These are phyloP conservation scores for Nephila pilipes DNA, from an alignment of 1,140 invertebrate species.

Conservation along the genomic window DNA sequence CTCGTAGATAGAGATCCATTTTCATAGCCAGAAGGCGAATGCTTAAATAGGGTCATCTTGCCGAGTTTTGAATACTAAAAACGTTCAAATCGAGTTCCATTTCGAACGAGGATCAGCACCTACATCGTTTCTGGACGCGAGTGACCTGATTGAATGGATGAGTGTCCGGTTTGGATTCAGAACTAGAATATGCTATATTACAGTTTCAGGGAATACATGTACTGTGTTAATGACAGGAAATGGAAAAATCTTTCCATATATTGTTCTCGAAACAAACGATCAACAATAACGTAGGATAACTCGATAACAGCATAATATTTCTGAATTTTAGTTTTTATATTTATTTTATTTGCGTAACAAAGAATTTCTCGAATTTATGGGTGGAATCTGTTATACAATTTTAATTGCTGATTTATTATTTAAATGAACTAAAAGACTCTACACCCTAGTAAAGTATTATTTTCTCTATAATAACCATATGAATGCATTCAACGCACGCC, in stretches of 20 bases:
- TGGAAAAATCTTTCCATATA: not conserved
- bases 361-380: not conserved
- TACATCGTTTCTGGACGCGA: conserved; percentile 29
- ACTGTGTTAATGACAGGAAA: conserved; percentile 49
- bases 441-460: not conserved
- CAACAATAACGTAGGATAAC: not conserved
- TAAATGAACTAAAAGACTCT: not conserved
- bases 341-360: not conserved
- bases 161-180: conserved; percentile 34
- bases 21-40: conserved; percentile 36
- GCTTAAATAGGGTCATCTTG: conserved; percentile 62
- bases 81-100: conserved; percentile 6
- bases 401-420: not conserved
- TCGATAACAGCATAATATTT: not conserved
- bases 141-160: conserved; percentile 60
- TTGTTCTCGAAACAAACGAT: conserved; percentile 16
- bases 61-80: conserved; percentile 41
- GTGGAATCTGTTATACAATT: not conserved
- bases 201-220: not conserved
- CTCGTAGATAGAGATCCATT: conserved; percentile 11
- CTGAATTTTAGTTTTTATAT: not conserved
- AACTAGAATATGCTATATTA: not conserved
- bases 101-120: conserved; percentile 22
- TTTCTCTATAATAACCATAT: not conserved
- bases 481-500: not conserved